Evolutionary conservation across 2,113 vertebrate genomes (phyloP), one percentile per base, ranked within the genome.

Genomic region (Spilogale gracilis): DNA sequence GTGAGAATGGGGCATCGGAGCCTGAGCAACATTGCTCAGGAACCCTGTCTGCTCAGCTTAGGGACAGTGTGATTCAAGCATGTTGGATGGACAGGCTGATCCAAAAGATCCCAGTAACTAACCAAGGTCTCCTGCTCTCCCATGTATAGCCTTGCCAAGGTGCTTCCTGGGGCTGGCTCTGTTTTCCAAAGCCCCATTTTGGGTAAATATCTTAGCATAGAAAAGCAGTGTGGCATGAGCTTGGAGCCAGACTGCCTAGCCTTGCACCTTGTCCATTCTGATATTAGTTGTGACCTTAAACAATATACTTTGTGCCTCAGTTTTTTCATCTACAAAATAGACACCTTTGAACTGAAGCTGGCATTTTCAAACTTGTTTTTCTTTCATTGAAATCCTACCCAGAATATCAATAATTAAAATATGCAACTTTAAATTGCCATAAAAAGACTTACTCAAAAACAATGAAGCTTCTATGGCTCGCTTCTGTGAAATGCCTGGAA

Each of bases 381-480:
- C 25, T 60, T 90, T 52, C 23, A 79, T 8, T 79, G 18, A 87
- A 76, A 54, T 82, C 48, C 60, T 61, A 67, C 60, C 54, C 82
- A 73, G 90, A 89, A 67, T 69, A 78, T 76, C 60, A n/a, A 20
- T 90, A 71, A 50, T 48, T 92, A 61, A 65, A 87, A 50, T 74
- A 25, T 38, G 45, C 25, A 50, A 58, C 82, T 79, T 60, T 67
- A 79, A 67, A 56, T 92, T 94, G 74, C 79, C 32, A 30, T 92
- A 58, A 71, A 94, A 76, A 91, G 71, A 82, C 65, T 17, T 90
- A 43, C 32, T 69, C 4, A 81, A 97, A 97, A 96, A 80, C 30
- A 83, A 38, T 21, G 30, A 30, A 50, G n/a, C 38, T 45, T 91
- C 83, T n/a, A 1, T 56, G 83, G 43, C 79, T 50, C 2, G 38